Conservation (phyloP, 1,140 invertebrate species). For the Drosophila micromelanica region DNA sequence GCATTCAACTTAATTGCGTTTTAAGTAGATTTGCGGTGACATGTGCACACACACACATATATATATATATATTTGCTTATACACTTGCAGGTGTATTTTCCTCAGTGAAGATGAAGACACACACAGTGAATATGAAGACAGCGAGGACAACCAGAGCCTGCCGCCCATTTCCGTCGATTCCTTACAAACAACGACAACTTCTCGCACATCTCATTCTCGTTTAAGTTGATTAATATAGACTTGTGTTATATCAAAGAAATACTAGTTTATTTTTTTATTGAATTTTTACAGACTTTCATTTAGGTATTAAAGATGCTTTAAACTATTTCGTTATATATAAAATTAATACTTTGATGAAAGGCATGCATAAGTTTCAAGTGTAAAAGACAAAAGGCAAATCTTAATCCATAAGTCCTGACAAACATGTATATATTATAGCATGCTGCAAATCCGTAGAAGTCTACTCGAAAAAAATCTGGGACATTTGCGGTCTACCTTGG, state of each 20-base stretch:
- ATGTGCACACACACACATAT: conserved; percentile 33
- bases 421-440: neutral
- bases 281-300: neutral
- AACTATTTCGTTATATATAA: neutral
- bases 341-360: neutral
- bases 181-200: conserved; percentile 8
- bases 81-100: conserved; percentile 14
- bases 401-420: conserved; percentile 10
- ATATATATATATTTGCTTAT: neutral
- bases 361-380: neutral
- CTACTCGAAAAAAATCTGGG: conserved; percentile 12
- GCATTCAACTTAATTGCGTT: conserved; percentile 81
- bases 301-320: neutral
- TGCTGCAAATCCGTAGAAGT: conserved; percentile 28
- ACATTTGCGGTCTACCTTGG: conserved; percentile 43
- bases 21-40: conserved; percentile 80
- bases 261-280: neutral
- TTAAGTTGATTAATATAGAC: conserved; percentile 3
- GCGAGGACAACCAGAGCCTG: neutral
- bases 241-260: neutral
- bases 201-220: neutral
- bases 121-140: neutral
- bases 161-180: conserved; percentile 20
- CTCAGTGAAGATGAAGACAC: too few species aligned
- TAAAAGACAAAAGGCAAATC: neutral